Evolutionary conservation across 2,888 invertebrate species (phyloP), one percentile per base, ranked within the genome.

Genomic region (Stegophylla sp.): DNA sequence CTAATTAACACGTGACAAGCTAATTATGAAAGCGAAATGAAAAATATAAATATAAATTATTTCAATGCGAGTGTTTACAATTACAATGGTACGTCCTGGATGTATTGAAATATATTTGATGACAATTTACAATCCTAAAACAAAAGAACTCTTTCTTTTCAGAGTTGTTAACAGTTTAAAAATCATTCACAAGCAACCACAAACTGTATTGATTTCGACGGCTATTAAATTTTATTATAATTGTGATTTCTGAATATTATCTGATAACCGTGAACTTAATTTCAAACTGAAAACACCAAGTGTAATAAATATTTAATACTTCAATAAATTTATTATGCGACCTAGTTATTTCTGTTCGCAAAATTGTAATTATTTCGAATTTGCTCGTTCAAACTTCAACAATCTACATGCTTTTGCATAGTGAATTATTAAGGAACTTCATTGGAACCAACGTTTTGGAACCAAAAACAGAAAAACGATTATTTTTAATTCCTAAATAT

Each of bases 281-380:
- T 64, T 43, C 20, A 17, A 64, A 41, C 41, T 64, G 20, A 43
- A 64, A 64, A 43, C 7, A 12, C 20, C 1, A 20, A 23, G 12
- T 43, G 20, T 43, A 43, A 43, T 64, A 43, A 64, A 64, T 43
- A 64, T 9, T 13, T 64, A 43, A 64, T 13, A 64, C 23, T 13
- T 43, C 13, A 23, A 43, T 43, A 20, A 64, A 23, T 64, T 23
- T 20, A 23, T 43, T n/a, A n/a, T n/a, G n/a, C n/a, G 64, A 43
- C 43, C 13, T 10, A 43, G 20, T 12, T 43, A 23, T 23, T 23
- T 45, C 0, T 66, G 15, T 45, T 45, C 23, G 23, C 45, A 45
- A n/a, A 66, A 45, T 45, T 13, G 45, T 66, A 45, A 45, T 66
- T 66, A 66, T 45, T 66, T 66, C 2, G 43, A 15, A 9, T 66